Base-by-base conservation (phyloP, 1,140 invertebrate species). In the Ceratosolen solmsi region DNA sequence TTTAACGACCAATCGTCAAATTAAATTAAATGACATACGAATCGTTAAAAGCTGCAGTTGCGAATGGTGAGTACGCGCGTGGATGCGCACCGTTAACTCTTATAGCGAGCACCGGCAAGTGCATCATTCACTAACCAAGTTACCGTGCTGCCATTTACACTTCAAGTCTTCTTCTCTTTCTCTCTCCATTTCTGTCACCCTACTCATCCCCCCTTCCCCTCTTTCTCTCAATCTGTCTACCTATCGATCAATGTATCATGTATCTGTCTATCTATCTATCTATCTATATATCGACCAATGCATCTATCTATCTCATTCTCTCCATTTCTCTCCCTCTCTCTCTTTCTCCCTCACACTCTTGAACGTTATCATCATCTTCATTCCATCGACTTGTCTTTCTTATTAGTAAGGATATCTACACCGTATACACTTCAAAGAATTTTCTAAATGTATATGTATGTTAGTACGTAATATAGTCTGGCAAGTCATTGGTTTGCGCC, bases 1-100 rank as follows among this genome's bases (percentile, higher is more conserved):
- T 87, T 87, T 89, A 91, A 89, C 87, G 86, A 88, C 83, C 87
- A 88, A 90, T 91, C 87, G 86, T 87, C 85, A 86, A 89, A 90
- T 91, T 87, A 86, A 89, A 88, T 89, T 89, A 89, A 88, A 89
- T 84, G 85, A 88, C 87, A 84, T 85, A 84, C 83, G 84, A 89
- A 88, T 87, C 87, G 84, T 88, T 88, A 86, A 87, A 84, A 86
- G 82, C 81, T 56, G 25, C 27, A 33, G 25, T 77, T 36, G 8
- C n/a, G 36, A n/a, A 1, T 11, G 51, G 75, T 46, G 63, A 20
- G 63, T 65, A 71, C 74, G 74, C 56, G 82, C 77, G 75, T 78
- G 82, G 84, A 84, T 85, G 83, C 84, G 71, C 84, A 75, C 85
- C 84, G 86, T 86, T 87, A 86, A 87, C 82, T 86, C 65, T 38